Evolutionary conservation across 2,888 invertebrate species (phyloP), one percentile per base, ranked within the genome.

Genomic region (Tricholauxania praeusta): DNA sequence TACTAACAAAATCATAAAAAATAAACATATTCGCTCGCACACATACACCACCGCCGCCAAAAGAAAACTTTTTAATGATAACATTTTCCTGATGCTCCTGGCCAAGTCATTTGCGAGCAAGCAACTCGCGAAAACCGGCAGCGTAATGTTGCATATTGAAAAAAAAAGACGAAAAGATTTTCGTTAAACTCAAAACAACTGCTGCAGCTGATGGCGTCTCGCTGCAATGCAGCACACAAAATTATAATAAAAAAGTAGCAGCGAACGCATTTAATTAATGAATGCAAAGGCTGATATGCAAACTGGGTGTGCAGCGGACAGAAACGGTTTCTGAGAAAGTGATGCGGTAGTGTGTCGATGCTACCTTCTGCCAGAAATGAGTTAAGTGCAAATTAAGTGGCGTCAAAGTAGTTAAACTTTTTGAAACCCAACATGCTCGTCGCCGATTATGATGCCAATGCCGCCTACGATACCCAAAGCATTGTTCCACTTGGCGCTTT

Each of bases 211-310:
- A 39, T 57, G 57, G 28, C 57, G 15, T 22, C 14, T 57, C 22
- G 28, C 57, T 28, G 28, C 57, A 57, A 28, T 28, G 28, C 57
- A 57, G 28, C 57, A 28, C 28, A 28, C 14, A 15, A 39, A 22
- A 57, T 57, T 57, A 17, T 15, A 57, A 57, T 10, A 15, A 12
- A 57, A 17, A 22, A 55, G 55, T 5, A 17, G 55, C n/a, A 17
- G 17, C 12, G 55, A 55, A 55, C 19, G 63, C 47, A 63, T 63
- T 63, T 63, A 63, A 63, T 63, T 63, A 63, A 63, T 63, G 39
- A 63, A 63, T 39, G 47, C 63, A 63, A 12, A 48, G 19, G 63
- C 15, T 17, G 17, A 63, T 39, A 15, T 39, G 10, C 10, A 32
- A 39, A 32, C 15, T 17, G 12, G 47, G 28, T 14, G 12, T 7